phyloP scores from a whole-genome alignment of 92 coral and sea anemone genomes.

The Parazoanthus atlanticus region DNA sequence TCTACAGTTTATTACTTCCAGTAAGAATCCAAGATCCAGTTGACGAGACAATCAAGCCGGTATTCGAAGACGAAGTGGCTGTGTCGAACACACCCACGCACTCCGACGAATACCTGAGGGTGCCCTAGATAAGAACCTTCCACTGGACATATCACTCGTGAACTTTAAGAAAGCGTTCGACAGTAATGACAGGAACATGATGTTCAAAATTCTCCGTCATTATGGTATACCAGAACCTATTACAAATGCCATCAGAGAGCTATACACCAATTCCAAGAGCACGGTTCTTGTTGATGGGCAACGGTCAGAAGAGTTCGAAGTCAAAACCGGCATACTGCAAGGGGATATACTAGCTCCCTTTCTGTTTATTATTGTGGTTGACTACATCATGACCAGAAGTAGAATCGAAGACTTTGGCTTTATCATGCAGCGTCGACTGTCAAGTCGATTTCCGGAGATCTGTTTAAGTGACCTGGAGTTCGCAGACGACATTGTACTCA shows the following conservation, averaged over 20 bases:
- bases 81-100: not conserved
- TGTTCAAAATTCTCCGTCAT: too few relatives aligned
- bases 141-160: not conserved
- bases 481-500: not conserved
- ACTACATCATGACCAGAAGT: too few relatives aligned
- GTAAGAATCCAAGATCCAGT: too few relatives aligned
- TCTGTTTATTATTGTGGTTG: not conserved
- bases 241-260: not conserved
- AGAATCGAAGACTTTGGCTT: too few relatives aligned
- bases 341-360: not conserved
- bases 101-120: not conserved
- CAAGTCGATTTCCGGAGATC: too few relatives aligned
- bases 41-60: not conserved
- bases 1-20: not conserved
- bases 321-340: not conserved
- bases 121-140: too few relatives aligned
- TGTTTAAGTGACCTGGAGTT: too few relatives aligned
- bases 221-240: not conserved
- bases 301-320: not conserved
- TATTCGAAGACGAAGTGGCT: not conserved
- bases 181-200: too few relatives aligned
- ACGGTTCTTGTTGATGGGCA: not conserved
- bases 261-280: not conserved
- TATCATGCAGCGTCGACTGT: too few relatives aligned
- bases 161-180: too few relatives aligned